These are phyloP conservation scores for Calliphora vomitoria DNA, from an alignment of 2,888 invertebrate species.

Conservation along the genomic window DNA sequence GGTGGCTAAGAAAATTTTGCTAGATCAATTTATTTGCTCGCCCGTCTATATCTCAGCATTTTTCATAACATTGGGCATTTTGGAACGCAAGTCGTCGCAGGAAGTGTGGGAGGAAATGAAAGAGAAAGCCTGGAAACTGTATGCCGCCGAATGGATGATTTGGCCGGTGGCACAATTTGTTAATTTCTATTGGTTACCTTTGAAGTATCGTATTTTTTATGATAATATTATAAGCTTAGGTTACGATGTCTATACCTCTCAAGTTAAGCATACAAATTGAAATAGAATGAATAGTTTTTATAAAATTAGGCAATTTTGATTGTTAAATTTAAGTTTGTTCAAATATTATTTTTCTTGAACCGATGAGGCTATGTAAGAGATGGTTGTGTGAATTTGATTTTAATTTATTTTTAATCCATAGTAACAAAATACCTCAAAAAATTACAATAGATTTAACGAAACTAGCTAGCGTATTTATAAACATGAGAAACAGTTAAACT, in stretches of 20 bases:
- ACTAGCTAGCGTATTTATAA: not conserved
- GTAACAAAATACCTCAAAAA: conserved; percentile 30
- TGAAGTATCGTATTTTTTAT: conserved; percentile 93
- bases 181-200: conserved; percentile 95
- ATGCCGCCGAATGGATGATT: conserved; percentile 94
- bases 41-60: conserved; percentile 92
- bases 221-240: conserved; percentile 94
- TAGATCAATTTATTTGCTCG: conserved; percentile 94
- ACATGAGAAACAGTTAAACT: conserved; percentile 20
- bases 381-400: not conserved
- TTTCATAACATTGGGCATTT: conserved; percentile 90
- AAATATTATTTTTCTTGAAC: not conserved
- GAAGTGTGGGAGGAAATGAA: conserved; percentile 89
- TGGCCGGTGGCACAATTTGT: conserved; percentile 97
- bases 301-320: not conserved
- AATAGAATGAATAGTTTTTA: not conserved
- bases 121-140: conserved; percentile 91
- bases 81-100: conserved; percentile 88
- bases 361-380: not conserved
- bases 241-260: conserved; percentile 93
- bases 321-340: not conserved
- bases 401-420: not conserved
- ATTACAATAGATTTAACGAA: not conserved
- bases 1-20: conserved; percentile 90
- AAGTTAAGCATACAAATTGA: conserved; percentile 87